These are phyloP conservation scores for Leptopterna dolabrata DNA, from an alignment of 2,888 invertebrate genomes.

Conservation along the genomic window DNA sequence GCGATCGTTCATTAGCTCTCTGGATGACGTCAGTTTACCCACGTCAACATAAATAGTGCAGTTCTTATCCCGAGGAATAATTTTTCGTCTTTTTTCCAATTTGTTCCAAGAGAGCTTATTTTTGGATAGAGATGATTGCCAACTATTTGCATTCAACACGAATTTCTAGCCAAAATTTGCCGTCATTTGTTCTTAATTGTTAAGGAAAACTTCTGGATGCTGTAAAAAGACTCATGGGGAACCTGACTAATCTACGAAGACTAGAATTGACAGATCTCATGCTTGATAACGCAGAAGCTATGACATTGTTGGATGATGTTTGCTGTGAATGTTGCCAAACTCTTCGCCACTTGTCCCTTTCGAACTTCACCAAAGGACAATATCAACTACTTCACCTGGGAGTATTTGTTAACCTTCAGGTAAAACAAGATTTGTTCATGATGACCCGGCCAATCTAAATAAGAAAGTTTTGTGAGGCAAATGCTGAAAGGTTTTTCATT, in stretches of 20 bases:
- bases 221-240: conserved; percentile 76
- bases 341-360: conserved; percentile 74
- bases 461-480: neutral
- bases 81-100: too few relatives aligned
- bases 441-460: neutral
- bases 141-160: too few relatives aligned
- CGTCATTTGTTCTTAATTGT: neutral
- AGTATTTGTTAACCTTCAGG: conserved; percentile 79
- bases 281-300: conserved; percentile 77
- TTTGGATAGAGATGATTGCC: too few relatives aligned
- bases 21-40: too few relatives aligned
- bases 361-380: conserved; percentile 78
- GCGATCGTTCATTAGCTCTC: too few relatives aligned
- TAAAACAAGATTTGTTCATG: conserved; percentile 62
- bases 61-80: too few relatives aligned
- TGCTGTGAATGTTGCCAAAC: conserved; percentile 74
- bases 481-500: neutral
- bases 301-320: conserved; percentile 79
- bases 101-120: too few relatives aligned
- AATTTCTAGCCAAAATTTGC: neutral
- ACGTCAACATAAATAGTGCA: too few relatives aligned
- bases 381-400: conserved; percentile 81
- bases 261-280: conserved; percentile 81
- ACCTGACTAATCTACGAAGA: conserved; percentile 73
- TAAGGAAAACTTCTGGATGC: conserved; percentile 74